Evolutionary conservation across 1,140 invertebrate genomes (phyloP).

Genomic region (Zaprionus kolodkinae): DNA sequence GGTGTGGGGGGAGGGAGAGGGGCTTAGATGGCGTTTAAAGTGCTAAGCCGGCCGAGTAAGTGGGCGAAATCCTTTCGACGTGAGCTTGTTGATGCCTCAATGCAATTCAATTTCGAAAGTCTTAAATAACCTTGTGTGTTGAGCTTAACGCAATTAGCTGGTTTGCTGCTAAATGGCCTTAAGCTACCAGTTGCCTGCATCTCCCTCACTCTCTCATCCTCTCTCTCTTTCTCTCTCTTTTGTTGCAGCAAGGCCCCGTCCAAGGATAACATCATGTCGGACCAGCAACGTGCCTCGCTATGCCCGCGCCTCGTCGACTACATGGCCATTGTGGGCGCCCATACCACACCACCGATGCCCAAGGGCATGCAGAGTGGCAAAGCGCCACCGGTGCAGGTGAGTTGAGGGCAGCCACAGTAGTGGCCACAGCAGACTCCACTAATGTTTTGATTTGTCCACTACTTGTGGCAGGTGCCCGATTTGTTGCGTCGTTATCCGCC

Average conservation of each 20-base stretch:
- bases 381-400: conserved; percentile 90
- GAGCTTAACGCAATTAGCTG: conserved; percentile 29
- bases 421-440: not conserved
- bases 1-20: not conserved
- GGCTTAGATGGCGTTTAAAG: not conserved
- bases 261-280: conserved; percentile 64
- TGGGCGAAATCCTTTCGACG: not conserved
- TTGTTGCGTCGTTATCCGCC: conserved; percentile 97
- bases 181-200: not conserved
- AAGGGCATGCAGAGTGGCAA: conserved; percentile 85
- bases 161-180: conserved; percentile 24
- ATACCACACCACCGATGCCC: conserved; percentile 89
- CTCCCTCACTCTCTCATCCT: not conserved
- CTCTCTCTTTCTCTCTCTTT: conserved; percentile 4
- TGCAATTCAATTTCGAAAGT: conserved; percentile 28
- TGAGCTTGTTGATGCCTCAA: conserved; percentile 12
- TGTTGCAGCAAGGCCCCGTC: conserved; percentile 2
- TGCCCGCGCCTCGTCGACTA: conserved; percentile 96
- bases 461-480: conserved; percentile 89
- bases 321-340: conserved; percentile 96
- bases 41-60: not conserved
- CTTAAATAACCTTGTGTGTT: conserved; percentile 25
- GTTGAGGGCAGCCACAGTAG: conserved; percentile 3
- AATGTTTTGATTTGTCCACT: conserved; percentile 15
- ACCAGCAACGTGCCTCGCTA: conserved; percentile 90